These are phyloP conservation scores for Cygnus atratus DNA, from an alignment of 2,113 vertebrate genomes.

Conservation along the genomic window DNA sequence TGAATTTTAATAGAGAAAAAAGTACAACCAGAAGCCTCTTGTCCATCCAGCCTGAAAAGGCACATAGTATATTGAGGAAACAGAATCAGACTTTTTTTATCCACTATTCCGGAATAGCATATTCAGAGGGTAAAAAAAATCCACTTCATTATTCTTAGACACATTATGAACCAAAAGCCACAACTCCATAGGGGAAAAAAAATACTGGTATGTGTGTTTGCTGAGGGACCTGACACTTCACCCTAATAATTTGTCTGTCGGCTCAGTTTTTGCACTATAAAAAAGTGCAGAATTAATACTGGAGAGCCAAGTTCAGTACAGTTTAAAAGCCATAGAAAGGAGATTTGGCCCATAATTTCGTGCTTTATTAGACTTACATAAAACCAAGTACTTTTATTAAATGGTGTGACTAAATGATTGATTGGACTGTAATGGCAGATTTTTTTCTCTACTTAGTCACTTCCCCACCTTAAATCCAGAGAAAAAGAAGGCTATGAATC, in stretches of 20 bases:
- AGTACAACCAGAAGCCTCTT: neutral
- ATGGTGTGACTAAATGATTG: neutral
- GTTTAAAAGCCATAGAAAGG: neutral
- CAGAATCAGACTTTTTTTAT: neutral
- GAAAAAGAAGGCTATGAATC: neutral
- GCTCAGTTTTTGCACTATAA: neutral
- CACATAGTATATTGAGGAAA: neutral
- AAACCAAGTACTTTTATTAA: neutral
- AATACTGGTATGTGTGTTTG: too few relatives aligned
- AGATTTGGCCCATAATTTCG: neutral
- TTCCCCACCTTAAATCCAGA: neutral
- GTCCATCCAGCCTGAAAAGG: neutral
- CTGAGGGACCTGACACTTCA: neutral
- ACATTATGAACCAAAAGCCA: neutral
- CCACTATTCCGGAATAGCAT: neutral
- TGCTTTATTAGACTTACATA: neutral
- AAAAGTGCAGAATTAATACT: neutral
- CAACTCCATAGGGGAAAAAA: neutral
- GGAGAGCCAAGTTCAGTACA: neutral
- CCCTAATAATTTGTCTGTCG: neutral
- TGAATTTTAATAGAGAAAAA: neutral
- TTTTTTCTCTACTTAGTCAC: conserved; percentile 5
- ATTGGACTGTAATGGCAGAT: neutral
- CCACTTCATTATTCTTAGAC: neutral
- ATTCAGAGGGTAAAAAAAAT: neutral